phyloP scores from a whole-genome alignment of 2,113 vertebrate species.

The Myanophis thanlyinensis region DNA sequence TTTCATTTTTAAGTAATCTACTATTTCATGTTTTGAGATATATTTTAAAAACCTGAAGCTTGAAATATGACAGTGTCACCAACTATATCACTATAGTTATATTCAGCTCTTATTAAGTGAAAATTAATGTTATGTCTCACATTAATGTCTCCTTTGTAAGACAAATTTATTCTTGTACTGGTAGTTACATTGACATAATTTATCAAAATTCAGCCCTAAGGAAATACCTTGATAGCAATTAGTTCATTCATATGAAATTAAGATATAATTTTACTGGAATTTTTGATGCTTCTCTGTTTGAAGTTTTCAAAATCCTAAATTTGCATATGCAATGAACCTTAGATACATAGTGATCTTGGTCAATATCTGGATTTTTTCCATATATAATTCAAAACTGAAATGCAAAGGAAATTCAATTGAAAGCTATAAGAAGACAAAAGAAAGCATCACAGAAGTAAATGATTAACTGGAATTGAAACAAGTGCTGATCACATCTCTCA shows the following conservation, averaged over 20 bases:
- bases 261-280: slow-evolving; percentile 13
- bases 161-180: neutral
- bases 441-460: neutral
- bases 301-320: neutral
- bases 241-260: neutral
- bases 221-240: slow-evolving; percentile 1
- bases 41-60: slow-evolving; percentile 6
- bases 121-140: neutral
- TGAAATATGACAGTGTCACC: neutral
- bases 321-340: neutral
- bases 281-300: neutral
- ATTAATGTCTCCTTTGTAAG: neutral
- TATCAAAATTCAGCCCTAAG: slow-evolving; percentile 11
- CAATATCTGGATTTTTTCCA: neutral
- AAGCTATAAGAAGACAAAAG: neutral
- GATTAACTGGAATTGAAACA: neutral
- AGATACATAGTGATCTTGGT: neutral
- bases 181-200: neutral
- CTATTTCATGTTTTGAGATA: neutral
- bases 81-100: neutral
- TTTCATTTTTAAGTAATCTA: slow-evolving; percentile 1
- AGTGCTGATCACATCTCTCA: neutral
- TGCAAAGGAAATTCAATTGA: neutral
- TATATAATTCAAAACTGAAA: neutral
- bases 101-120: neutral